phyloP scores from a whole-genome alignment of 2,113 vertebrate species.

The Anhinga rufa region DNA sequence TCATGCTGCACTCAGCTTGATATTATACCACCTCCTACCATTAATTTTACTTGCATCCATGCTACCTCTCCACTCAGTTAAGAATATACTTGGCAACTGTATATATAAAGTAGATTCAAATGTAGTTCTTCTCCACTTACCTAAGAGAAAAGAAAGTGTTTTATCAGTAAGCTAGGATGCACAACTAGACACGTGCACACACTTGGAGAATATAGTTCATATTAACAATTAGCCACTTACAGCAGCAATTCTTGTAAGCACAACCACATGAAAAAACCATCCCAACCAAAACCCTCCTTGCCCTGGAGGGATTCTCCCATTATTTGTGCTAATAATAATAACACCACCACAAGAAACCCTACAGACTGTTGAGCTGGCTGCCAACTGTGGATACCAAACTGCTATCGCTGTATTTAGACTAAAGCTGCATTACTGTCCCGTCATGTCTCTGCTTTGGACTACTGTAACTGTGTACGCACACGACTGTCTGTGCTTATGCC shows the following conservation, averaged over 20 bases:
- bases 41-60: background rate
- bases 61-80: too few species aligned
- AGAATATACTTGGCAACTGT: background rate
- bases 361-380: background rate
- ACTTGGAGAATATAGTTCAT: rapidly evolving
- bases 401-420: rapidly evolving
- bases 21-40: background rate
- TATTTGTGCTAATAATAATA: background rate
- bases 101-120: background rate
- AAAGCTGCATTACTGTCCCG: background rate
- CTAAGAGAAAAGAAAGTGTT: background rate
- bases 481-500: background rate
- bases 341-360: background rate
- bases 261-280: background rate
- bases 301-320: background rate
- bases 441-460: rapidly evolving
- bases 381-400: background rate
- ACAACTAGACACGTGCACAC: rapidly evolving
- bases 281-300: background rate
- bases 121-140: background rate
- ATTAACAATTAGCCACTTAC: background rate
- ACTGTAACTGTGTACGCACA: rapidly evolving
- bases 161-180: background rate
- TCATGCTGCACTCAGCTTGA: background rate
- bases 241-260: background rate